These are phyloP conservation scores for Diachrysia chrysitis DNA, from an alignment of 2,888 invertebrate species.

Conservation along the genomic window DNA sequence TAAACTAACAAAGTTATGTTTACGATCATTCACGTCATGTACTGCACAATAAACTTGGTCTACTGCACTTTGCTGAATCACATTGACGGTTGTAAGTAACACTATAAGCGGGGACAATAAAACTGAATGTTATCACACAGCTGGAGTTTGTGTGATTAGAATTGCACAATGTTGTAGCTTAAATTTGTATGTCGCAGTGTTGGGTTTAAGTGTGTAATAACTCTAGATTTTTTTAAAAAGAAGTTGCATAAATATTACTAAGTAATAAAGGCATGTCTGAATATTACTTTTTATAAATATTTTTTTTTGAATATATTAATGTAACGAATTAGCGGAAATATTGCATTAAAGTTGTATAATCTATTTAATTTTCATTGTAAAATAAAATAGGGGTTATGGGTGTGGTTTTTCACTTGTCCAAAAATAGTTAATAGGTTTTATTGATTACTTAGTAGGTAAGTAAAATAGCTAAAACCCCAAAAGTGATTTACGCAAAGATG, in stretches of 20 bases:
- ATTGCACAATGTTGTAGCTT: constrained; percentile 26
- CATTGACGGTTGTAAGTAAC: constrained; percentile 33
- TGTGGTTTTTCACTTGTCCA: too few species aligned
- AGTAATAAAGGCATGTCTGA: too few species aligned
- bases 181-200: constrained; percentile 29
- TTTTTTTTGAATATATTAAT: too few species aligned
- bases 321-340: background rate
- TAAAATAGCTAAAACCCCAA: too few species aligned
- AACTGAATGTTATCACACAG: constrained; percentile 36
- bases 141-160: constrained; percentile 14
- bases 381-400: too few species aligned
- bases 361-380: too few species aligned
- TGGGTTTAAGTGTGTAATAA: background rate
- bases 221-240: background rate
- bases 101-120: constrained; percentile 27
- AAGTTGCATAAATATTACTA: background rate
- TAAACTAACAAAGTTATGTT: constrained; percentile 58
- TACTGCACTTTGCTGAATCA: constrained; percentile 51
- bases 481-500: too few species aligned
- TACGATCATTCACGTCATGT: constrained; percentile 60
- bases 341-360: too few species aligned
- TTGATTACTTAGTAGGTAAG: too few species aligned
- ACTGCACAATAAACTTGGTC: constrained; percentile 45
- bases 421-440: too few species aligned
- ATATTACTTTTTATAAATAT: background rate